Percentiles rank a stretch among this genome's conserved stretches.
Conservation (phyloP, 2,888 invertebrate species). For the Agrochola circellaris region DNA sequence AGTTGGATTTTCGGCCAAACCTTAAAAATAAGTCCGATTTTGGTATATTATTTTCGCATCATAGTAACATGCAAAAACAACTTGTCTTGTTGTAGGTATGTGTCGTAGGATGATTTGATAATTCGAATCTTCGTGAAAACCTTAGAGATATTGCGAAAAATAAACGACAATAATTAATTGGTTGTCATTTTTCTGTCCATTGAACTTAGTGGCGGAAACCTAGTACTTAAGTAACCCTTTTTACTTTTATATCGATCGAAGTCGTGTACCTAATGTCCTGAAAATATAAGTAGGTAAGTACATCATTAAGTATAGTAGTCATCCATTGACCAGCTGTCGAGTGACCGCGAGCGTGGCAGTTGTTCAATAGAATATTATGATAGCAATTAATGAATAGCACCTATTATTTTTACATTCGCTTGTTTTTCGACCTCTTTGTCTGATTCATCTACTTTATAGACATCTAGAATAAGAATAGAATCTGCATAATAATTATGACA, state of each 20-base stretch:
- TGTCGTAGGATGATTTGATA: too few species aligned
- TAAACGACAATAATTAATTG: not conserved
- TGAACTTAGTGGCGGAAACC: not conserved
- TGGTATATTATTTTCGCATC: too few species aligned
- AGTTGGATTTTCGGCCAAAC: too few species aligned
- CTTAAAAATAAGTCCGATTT: too few species aligned
- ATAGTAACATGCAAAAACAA: too few species aligned
- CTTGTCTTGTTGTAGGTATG: too few species aligned
- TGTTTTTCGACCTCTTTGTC: not conserved
- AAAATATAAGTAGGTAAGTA: not conserved
- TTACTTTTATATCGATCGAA: not conserved
- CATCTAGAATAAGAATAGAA: not conserved
- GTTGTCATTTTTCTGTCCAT: not conserved
- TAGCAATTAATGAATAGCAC: not conserved
- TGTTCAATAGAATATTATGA: conserved; percentile 2
- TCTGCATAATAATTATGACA: too few species aligned
- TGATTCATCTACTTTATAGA: not conserved
- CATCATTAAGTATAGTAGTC: not conserved
- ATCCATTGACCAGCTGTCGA: not conserved
- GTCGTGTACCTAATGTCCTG: not conserved
- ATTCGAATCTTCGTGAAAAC: too few species aligned
- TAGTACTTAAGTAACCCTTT: not conserved
- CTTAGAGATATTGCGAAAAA: too few species aligned
- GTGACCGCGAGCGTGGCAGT: not conserved
- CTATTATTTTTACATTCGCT: not conserved